Conservation (phyloP, 2,113 vertebrate species). For the Lycaon pictus region DNA sequence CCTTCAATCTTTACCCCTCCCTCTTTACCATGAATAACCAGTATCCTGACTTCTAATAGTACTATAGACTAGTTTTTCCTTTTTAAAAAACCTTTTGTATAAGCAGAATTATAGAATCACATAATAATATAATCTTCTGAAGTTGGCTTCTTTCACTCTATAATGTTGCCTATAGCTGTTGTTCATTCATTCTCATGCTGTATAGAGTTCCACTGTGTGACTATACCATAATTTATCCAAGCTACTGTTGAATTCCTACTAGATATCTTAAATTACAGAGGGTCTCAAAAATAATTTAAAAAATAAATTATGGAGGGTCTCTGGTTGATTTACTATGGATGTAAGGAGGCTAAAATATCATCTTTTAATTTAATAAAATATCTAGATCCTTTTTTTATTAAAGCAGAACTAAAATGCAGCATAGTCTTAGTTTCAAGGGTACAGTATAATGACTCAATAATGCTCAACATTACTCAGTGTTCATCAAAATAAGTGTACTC, state of each 20-base stretch:
- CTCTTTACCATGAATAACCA: background rate
- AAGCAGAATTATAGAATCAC: background rate
- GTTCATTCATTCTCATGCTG: background rate
- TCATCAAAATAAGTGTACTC: background rate
- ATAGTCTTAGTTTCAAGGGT: background rate
- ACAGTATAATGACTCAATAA: background rate
- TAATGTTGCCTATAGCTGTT: background rate
- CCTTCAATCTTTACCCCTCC: background rate
- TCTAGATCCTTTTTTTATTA: background rate
- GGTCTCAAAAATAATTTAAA: background rate
- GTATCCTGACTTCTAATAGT: background rate
- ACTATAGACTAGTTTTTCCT: background rate
- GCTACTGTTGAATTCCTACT: background rate
- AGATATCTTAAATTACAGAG: background rate
- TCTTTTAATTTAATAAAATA: conserved; percentile 22
- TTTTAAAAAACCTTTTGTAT: background rate
- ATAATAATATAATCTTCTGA: background rate
- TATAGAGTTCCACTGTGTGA: background rate
- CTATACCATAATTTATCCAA: background rate
- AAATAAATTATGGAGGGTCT: background rate
- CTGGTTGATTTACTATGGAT: background rate
- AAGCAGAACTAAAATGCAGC: background rate
- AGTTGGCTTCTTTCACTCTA: background rate
- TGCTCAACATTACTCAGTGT: too few species aligned
- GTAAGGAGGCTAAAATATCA: background rate